A percentile compares a stretch with the other conserved stretches of the same genome.
phyloP scores from a whole-genome alignment of 2,797 vertebrate species.

The Tachyglossus aculeatus region DNA sequence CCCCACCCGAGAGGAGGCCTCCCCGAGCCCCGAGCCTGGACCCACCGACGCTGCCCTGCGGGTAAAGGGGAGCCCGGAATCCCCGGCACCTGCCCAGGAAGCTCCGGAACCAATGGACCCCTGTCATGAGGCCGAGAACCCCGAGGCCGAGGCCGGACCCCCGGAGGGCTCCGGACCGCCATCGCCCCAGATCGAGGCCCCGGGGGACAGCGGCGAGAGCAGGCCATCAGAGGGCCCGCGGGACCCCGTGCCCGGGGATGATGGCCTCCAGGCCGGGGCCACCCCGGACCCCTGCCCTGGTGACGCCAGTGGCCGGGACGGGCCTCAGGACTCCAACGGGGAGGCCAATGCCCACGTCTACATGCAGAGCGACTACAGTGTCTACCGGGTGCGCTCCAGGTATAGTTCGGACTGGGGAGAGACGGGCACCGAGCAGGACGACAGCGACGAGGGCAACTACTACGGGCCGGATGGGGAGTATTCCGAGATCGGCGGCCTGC shows the following conservation, averaged over 20 bases:
- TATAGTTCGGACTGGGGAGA: conserved; percentile 93
- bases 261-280: conserved; percentile 54
- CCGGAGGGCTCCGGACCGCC: conserved; percentile 48
- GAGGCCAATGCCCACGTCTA: conserved; percentile 80
- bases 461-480: conserved; percentile 90
- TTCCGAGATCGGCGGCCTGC: conserved; percentile 88
- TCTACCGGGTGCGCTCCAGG: conserved; percentile 83
- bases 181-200: conserved; percentile 52
- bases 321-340: conserved; percentile 73
- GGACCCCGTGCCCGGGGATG: conserved; percentile 43
- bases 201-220: conserved; percentile 41
- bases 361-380: conserved; percentile 86
- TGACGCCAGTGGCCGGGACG: conserved; percentile 69
- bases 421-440: conserved; percentile 90
- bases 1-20: not conserved
- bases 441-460: conserved; percentile 88
- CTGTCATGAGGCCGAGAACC: conserved; percentile 20
- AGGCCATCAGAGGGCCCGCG: conserved; percentile 48
- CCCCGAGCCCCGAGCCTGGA: too few relatives aligned
- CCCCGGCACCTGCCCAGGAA: conserved; percentile 16
- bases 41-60: too few relatives aligned
- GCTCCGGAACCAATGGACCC: not conserved
- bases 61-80: too few relatives aligned
- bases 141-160: conserved; percentile 41
- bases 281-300: conserved; percentile 60